Percentiles rank a stretch among this genome's conserved stretches.
phyloP scores from a whole-genome alignment of 2,113 vertebrate species.

The Pyrgilauda ruficollis region DNA sequence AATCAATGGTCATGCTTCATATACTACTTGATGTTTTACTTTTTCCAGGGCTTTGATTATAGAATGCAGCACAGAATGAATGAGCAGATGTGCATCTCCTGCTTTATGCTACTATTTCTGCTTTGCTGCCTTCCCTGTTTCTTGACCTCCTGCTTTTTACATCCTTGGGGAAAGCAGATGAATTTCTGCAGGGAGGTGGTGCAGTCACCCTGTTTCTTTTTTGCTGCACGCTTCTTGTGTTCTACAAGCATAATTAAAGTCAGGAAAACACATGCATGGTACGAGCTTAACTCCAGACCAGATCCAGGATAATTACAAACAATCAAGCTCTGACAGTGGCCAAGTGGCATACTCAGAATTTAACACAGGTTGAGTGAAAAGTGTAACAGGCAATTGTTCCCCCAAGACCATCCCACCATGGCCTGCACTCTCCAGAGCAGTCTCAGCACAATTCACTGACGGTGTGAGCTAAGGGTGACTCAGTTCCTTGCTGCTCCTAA shows the following conservation, averaged over 20 bases:
- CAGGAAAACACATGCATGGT: neutral
- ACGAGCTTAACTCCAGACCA: neutral
- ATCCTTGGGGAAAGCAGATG: neutral
- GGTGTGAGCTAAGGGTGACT: neutral
- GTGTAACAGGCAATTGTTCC: neutral
- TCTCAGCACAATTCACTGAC: neutral
- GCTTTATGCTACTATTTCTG: neutral
- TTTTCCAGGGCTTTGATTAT: conserved; percentile 16
- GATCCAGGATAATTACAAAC: neutral
- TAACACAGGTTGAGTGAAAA: neutral
- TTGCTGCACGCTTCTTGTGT: rapidly evolving
- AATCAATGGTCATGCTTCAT: conserved; percentile 42
- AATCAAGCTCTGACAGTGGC: neutral
- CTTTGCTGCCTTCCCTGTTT: neutral
- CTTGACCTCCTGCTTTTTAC: neutral
- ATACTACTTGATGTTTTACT: neutral
- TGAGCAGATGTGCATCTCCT: neutral
- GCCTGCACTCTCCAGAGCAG: neutral
- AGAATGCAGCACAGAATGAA: neutral
- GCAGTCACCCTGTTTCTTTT: neutral
- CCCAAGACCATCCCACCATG: neutral
- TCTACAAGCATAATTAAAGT: neutral
- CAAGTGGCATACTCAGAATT: neutral
- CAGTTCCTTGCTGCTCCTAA: neutral
- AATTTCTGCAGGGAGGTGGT: neutral